phyloP scores from a whole-genome alignment of 2,113 vertebrate species.

The Uria lomvia region DNA sequence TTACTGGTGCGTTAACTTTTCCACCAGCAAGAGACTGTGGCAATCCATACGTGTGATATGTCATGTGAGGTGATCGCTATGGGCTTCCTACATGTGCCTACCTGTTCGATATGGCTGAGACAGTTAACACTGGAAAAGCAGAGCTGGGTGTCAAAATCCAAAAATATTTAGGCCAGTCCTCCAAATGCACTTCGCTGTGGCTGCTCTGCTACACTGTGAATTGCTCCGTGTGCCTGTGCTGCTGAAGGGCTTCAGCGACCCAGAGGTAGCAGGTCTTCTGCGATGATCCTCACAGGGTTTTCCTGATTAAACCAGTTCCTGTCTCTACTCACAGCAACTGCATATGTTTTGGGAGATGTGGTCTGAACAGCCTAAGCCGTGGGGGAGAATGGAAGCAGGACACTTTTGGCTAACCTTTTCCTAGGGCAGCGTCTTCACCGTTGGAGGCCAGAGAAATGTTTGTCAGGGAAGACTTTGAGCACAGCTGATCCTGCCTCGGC shows the following conservation, averaged over 20 bases:
- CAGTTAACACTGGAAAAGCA: background rate
- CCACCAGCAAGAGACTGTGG: background rate
- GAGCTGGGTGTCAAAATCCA: background rate
- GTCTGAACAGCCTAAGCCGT: background rate
- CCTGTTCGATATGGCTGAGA: background rate
- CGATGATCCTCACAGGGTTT: background rate
- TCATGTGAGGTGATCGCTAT: background rate
- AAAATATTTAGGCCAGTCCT: background rate
- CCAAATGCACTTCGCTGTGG: background rate
- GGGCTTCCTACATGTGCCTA: background rate
- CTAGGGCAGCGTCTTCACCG: background rate
- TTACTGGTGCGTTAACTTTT: background rate
- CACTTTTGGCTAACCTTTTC: background rate
- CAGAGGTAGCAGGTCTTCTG: background rate
- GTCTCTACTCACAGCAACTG: background rate
- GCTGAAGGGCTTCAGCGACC: background rate
- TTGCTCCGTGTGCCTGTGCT: background rate
- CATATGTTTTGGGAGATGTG: background rate
- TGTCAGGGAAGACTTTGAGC: background rate
- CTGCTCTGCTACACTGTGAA: background rate
- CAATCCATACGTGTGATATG: background rate
- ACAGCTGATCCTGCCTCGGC: background rate
- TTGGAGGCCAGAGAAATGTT: background rate
- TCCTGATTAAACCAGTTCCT: background rate
- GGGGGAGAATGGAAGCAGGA: background rate